Percentiles rank a stretch among this genome's conserved stretches.
phyloP scores from a whole-genome alignment of 2,113 vertebrate species.

The Rhagologus leucostigma region DNA sequence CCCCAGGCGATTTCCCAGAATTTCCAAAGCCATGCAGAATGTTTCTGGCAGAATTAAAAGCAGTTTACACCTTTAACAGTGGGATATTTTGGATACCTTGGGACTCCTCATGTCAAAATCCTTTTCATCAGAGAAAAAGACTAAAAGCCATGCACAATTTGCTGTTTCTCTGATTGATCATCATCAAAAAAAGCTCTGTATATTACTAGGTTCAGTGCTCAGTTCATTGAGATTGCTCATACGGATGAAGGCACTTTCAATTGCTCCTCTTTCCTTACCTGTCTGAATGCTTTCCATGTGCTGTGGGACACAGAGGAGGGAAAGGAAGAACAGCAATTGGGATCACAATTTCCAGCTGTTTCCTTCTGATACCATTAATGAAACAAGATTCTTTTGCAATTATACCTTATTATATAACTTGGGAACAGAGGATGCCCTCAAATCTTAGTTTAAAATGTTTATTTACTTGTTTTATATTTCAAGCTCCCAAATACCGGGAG shows the following conservation, averaged over 20 bases:
- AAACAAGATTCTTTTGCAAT: not conserved
- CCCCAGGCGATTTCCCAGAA: not conserved
- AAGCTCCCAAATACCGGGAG: not conserved
- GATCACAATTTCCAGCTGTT: not conserved
- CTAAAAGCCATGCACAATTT: not conserved
- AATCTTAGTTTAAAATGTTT: not conserved
- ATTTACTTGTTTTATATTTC: not conserved
- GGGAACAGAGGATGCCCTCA: not conserved
- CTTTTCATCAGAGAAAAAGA: not conserved
- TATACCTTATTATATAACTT: not conserved
- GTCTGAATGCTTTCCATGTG: not conserved
- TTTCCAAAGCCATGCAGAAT: not conserved
- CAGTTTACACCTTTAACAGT: not conserved
- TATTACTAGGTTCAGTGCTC: not conserved
- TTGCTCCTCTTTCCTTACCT: not conserved
- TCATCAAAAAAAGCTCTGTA: not conserved
- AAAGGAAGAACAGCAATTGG: not conserved
- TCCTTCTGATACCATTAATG: not conserved
- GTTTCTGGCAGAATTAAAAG: not conserved
- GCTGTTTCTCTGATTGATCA: not conserved
- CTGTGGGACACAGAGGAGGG: not conserved
- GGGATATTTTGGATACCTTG: not conserved
- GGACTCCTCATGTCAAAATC: not conserved
- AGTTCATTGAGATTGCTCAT: not conserved
- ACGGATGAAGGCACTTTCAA: not conserved